Percentiles rank a stretch among this genome's conserved stretches.
These are phyloP conservation scores for Oeneis ivallda DNA, from an alignment of 2,888 invertebrate species.

Conservation along the genomic window DNA sequence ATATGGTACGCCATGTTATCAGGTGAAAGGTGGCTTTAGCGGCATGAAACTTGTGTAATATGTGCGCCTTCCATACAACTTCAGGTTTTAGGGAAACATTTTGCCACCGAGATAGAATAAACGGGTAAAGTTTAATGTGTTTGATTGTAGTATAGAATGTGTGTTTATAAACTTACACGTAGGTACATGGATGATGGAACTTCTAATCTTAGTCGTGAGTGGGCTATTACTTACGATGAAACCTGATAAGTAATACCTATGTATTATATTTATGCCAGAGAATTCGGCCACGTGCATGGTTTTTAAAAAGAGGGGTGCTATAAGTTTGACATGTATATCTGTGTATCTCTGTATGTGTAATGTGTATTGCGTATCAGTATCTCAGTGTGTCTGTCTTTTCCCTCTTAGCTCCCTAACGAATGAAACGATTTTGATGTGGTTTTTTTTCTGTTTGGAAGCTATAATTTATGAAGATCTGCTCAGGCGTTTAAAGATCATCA, in stretches of 20 bases:
- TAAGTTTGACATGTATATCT: too few relatives aligned
- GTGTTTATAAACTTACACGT: constrained; percentile 24
- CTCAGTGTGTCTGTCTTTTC: too few relatives aligned
- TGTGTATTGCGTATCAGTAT: too few relatives aligned
- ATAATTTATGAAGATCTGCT: too few relatives aligned
- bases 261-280: too few relatives aligned
- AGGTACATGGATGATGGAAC: not conserved
- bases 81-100: constrained; percentile 38
- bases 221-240: not conserved
- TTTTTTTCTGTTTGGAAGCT: too few relatives aligned
- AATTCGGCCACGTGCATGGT: too few relatives aligned
- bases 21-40: constrained; percentile 44
- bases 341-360: too few relatives aligned
- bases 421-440: too few relatives aligned
- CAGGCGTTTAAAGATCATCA: too few relatives aligned
- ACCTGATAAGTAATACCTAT: not conserved
- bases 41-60: constrained; percentile 47
- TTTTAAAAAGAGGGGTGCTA: too few relatives aligned
- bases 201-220: not conserved
- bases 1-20: constrained; percentile 15
- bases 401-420: too few relatives aligned
- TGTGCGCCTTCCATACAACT: constrained; percentile 39
- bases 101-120: constrained; percentile 35
- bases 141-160: constrained; percentile 25
- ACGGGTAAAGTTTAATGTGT: constrained; percentile 33